A percentile compares a stretch with the other conserved stretches of the same genome.
These are phyloP conservation scores for Teleiodes luculella DNA, from an alignment of 2,888 invertebrate species.

Conservation along the genomic window DNA sequence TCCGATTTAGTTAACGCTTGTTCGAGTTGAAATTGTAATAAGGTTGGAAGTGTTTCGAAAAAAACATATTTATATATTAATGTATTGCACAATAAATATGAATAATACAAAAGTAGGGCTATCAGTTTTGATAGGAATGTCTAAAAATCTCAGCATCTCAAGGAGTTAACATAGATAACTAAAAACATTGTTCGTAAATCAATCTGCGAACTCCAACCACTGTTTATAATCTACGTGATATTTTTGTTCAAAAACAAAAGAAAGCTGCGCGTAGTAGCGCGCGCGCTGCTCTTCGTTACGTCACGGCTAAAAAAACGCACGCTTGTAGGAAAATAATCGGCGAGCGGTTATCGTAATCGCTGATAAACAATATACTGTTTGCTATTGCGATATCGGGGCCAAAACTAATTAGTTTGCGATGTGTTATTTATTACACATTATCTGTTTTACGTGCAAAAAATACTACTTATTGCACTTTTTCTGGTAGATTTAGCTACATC, in stretches of 20 bases:
- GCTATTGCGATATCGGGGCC: slow-evolving; percentile 15
- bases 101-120: no score
- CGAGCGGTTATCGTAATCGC: slow-evolving; percentile 13
- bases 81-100: no score
- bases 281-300: background rate
- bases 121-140: no score
- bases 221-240: background rate
- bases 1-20: no score
- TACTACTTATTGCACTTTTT: background rate
- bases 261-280: background rate
- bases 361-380: slow-evolving; percentile 12
- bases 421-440: background rate
- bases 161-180: no score
- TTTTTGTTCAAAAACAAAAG: slow-evolving; percentile 6
- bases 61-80: no score
- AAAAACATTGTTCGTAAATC: no score
- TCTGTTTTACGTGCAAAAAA: background rate
- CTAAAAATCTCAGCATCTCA: no score
- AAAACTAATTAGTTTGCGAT: slow-evolving; percentile 3
- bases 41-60: no score
- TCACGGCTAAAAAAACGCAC: background rate
- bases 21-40: no score
- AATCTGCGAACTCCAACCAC: background rate
- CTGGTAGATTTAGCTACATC: no score
- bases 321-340: background rate